Evolutionary conservation across 2,888 invertebrate genomes (phyloP).

Genomic region (Phania funesta): DNA sequence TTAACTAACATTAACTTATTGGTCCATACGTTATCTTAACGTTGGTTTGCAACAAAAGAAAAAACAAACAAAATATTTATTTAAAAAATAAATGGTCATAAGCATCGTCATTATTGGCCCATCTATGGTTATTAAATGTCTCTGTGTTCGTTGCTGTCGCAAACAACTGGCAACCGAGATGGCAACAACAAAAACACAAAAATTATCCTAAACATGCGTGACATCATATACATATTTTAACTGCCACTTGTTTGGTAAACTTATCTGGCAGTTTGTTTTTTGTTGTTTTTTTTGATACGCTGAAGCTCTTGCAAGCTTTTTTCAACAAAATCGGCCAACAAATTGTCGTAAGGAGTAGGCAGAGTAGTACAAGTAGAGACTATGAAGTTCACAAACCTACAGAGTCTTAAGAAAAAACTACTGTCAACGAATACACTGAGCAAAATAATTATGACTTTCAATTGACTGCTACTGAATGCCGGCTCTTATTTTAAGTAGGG

Average conservation of each 20-base stretch:
- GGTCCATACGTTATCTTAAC: background rate
- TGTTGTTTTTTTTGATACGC: background rate
- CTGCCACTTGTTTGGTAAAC: slow-evolving; percentile 63
- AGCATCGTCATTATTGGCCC: slow-evolving; percentile 60
- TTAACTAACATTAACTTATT: slow-evolving; percentile 3
- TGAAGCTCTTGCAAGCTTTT: slow-evolving; percentile 38
- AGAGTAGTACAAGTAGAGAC: slow-evolving; percentile 29
- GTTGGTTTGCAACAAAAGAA: background rate
- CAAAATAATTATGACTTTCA: background rate
- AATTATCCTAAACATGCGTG: slow-evolving; percentile 65
- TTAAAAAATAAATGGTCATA: slow-evolving; percentile 52
- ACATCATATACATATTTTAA: slow-evolving; percentile 63
- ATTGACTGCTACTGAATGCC: too few species aligned
- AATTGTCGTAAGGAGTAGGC: slow-evolving; percentile 45
- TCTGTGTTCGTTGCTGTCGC: slow-evolving; percentile 52
- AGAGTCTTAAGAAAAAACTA: background rate
- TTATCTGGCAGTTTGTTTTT: slow-evolving; percentile 50
- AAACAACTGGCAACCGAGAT: slow-evolving; percentile 41
- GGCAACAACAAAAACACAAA: slow-evolving; percentile 33
- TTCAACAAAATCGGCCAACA: background rate
- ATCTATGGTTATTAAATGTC: slow-evolving; percentile 63
- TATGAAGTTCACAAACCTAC: background rate
- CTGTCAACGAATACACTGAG: slow-evolving; percentile 41
- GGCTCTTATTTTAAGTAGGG: too few species aligned
- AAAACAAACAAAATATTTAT: too few species aligned